A percentile compares a stretch with the other conserved stretches of the same genome.
Evolutionary conservation across 2,888 invertebrate species (phyloP).

Genomic region (Mycalesis mineus): DNA sequence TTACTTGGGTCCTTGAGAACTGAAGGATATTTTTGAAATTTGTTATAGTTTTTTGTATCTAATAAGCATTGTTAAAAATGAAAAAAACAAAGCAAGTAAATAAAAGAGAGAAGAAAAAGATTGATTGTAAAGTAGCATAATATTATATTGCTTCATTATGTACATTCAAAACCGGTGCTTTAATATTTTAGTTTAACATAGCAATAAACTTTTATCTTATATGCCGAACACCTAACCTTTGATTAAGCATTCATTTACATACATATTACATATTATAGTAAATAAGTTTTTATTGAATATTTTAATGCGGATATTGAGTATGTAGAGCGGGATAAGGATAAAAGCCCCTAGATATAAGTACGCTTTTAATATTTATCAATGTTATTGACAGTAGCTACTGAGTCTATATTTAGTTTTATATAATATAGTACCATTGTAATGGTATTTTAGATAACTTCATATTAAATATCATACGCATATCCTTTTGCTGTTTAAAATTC

Average conservation of each 20-base stretch:
- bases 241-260: slow-evolving; percentile 32
- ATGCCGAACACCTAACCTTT: slow-evolving; percentile 25
- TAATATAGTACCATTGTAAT: no score
- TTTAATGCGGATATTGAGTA: slow-evolving; percentile 11
- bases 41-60: no score
- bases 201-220: slow-evolving; percentile 28
- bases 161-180: slow-evolving; percentile 30
- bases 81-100: no score
- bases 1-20: no score
- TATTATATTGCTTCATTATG: slow-evolving; percentile 25
- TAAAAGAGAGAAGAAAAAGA: no score
- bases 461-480: no score
- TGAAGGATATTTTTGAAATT: no score
- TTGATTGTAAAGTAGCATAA: slow-evolving; percentile 11
- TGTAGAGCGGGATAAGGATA: slow-evolving; percentile 10
- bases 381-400: neutral
- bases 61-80: no score
- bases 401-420: neutral
- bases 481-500: no score
- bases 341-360: neutral
- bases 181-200: slow-evolving; percentile 22
- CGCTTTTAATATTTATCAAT: slow-evolving; percentile 6
- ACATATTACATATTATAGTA: slow-evolving; percentile 6
- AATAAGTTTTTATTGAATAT: slow-evolving; percentile 11
- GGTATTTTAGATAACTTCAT: no score